A percentile compares a stretch with the other conserved stretches of the same genome.
Evolutionary conservation across 2,888 invertebrate species (phyloP).

Genomic region (Cryptocephalus primarius): DNA sequence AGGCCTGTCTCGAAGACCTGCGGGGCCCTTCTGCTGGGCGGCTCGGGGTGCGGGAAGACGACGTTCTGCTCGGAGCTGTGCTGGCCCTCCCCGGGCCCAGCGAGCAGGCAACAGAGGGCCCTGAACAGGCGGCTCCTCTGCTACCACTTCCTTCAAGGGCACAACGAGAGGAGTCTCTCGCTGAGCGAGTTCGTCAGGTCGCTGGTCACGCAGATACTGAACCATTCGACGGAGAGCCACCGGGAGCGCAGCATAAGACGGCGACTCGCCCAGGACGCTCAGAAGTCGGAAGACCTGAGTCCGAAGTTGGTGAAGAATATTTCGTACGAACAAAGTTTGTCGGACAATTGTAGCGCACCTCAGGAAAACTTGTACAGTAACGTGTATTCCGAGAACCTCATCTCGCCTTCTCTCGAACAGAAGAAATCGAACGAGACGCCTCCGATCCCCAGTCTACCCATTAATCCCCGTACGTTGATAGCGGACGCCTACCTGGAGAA

Average conservation of each 20-base stretch:
- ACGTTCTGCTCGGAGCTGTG: constrained; percentile 75
- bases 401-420: constrained; percentile 23
- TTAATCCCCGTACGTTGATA: constrained; percentile 50
- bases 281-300: constrained; percentile 13
- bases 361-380: constrained; percentile 31
- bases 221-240: constrained; percentile 48
- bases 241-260: constrained; percentile 36
- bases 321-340: constrained; percentile 21
- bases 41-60: constrained; percentile 91
- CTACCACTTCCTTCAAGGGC: constrained; percentile 78
- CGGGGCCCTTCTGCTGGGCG: constrained; percentile 77
- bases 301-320: constrained; percentile 17
- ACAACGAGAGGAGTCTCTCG: constrained; percentile 75
- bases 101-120: constrained; percentile 58
- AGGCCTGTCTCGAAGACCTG: constrained; percentile 74
- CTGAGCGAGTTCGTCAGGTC: constrained; percentile 77
- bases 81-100: constrained; percentile 55
- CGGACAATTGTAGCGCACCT: constrained; percentile 22
- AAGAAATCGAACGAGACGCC: constrained; percentile 26
- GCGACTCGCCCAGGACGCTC: constrained; percentile 26
- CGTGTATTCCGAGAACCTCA: constrained; percentile 24
- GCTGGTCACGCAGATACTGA: constrained; percentile 72
- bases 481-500: constrained; percentile 75
- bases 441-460: constrained; percentile 35
- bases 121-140: constrained; percentile 72